Base-by-base conservation (phyloP, 2,888 invertebrate species). In the Monoplex corrugatus region DNA sequence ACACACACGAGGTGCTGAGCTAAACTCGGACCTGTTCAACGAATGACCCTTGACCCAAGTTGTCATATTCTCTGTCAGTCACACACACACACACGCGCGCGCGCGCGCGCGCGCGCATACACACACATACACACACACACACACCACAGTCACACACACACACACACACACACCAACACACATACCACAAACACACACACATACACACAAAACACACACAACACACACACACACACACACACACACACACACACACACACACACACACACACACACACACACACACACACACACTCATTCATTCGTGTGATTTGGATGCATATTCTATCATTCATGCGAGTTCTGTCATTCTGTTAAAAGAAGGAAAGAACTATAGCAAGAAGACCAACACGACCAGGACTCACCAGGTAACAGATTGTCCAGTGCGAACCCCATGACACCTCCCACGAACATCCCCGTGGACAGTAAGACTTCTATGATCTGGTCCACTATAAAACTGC, bases 401-500 rank as follows among this genome's bases (percentile, higher is more conserved):
- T 75, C 89, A 94, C 95, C 95, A 91, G 94, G 95, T 16, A 95
- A 93, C 8, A 94, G 93, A 90, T 96, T 96, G 92, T 96, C 96
- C n/a, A 96, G 92, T 19, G 96, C 84, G 90, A 95, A 96, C 6
- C 96, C 96, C 8, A 95, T 89, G 6, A 95, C 40, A 8, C 96
- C 96, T 10, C 96, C 96, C 38, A 96, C 95, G 91, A 96, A 95
- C 95, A 95, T 95, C 84, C 92, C 93, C 10, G 95, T 95, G 28
- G 93, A 93, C 28, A 95, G 91, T 38, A 95, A 91, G 5, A 95
- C 95, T 35, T 90, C 91, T n/a, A 94, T 84, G 13, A 93, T 92
- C 86, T 94, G 94, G 86, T 94, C 93, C 8, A 80, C n/a, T n/a
- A n/a, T n/a, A n/a, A n/a, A n/a, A n/a, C n/a, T n/a, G n/a, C n/a